Evolutionary conservation across 2,113 vertebrate genomes (phyloP).

Genomic region (Polypterus bichir): DNA sequence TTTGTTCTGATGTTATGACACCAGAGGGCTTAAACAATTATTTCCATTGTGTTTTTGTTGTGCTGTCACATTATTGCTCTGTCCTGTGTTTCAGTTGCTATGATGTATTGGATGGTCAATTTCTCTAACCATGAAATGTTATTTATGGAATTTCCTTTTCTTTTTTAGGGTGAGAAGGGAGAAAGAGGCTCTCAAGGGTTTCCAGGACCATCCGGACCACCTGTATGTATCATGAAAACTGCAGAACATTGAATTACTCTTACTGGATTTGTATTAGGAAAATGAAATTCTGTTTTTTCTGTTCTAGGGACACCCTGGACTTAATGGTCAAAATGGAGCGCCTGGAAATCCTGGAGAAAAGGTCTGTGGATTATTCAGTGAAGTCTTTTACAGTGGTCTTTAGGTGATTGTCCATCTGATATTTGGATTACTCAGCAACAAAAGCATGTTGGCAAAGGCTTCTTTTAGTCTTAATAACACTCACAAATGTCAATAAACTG

Average conservation of each 20-base stretch:
- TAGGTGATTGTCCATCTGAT: too few species aligned
- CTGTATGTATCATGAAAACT: slow-evolving; percentile 51
- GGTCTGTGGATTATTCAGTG: slow-evolving; percentile 42
- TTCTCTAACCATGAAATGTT: background rate
- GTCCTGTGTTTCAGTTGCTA: too few species aligned
- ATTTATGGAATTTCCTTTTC: slow-evolving; percentile 15
- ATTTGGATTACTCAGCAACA: too few species aligned
- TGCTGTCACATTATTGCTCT: too few species aligned
- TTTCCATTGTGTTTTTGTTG: too few species aligned
- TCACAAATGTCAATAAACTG: too few species aligned
- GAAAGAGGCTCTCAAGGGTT: slow-evolving; percentile 61
- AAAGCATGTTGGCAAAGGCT: too few species aligned
- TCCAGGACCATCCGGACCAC: slow-evolving; percentile 61
- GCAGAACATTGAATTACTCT: background rate
- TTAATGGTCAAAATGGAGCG: slow-evolving; percentile 69
- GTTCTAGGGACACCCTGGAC: slow-evolving; percentile 70
- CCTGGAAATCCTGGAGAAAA: slow-evolving; percentile 71
- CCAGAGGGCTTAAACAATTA: too few species aligned
- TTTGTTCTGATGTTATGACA: too few species aligned
- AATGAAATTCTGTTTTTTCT: slow-evolving; percentile 9
- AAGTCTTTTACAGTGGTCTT: slow-evolving; percentile 8
- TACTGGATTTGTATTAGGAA: too few species aligned
- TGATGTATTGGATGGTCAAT: too few species aligned
- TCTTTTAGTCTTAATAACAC: too few species aligned
- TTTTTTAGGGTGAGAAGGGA: slow-evolving; percentile 72